A percentile compares a stretch with the other conserved stretches of the same genome.
These are phyloP conservation scores for Anticlea derivata DNA, from an alignment of 2,888 invertebrate species.

Conservation along the genomic window DNA sequence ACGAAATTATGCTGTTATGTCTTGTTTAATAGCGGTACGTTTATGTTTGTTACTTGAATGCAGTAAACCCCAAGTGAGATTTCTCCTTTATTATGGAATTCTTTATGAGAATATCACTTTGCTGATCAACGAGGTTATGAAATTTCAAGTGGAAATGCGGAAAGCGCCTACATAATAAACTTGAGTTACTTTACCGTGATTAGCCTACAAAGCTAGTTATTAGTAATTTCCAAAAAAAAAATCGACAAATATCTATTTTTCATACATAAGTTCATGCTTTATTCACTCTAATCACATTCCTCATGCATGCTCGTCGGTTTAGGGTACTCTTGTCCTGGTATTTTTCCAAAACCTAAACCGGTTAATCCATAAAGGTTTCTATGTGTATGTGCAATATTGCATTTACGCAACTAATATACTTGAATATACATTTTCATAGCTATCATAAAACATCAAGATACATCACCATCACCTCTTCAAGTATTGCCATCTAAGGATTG, in stretches of 20 bases:
- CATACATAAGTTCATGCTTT: no score
- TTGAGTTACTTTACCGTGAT: no score
- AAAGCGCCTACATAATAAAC: no score
- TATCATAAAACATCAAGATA: constrained; percentile 22
- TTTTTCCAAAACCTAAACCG: no score
- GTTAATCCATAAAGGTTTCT: no score
- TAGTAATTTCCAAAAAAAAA: no score
- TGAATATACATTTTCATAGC: constrained; percentile 16
- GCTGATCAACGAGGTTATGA: no score
- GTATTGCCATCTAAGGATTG: constrained; percentile 19
- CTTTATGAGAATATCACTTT: constrained; percentile 25
- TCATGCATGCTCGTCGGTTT: no score
- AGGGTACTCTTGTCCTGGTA: no score
- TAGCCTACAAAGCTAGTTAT: no score
- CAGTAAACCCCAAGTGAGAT: constrained; percentile 66
- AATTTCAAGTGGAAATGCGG: no score
- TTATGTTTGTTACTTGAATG: constrained; percentile 69
- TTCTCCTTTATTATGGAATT: constrained; percentile 60
- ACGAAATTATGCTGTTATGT: constrained; percentile 84
- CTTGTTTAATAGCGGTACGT: constrained; percentile 77
- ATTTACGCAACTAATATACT: constrained; percentile 5
- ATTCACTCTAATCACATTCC: no score
- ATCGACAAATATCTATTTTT: background rate
- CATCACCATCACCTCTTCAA: constrained; percentile 17
- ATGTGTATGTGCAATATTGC: background rate